Conservation (phyloP, 1,140 invertebrate genomes). For the Chelonus insularis region DNA sequence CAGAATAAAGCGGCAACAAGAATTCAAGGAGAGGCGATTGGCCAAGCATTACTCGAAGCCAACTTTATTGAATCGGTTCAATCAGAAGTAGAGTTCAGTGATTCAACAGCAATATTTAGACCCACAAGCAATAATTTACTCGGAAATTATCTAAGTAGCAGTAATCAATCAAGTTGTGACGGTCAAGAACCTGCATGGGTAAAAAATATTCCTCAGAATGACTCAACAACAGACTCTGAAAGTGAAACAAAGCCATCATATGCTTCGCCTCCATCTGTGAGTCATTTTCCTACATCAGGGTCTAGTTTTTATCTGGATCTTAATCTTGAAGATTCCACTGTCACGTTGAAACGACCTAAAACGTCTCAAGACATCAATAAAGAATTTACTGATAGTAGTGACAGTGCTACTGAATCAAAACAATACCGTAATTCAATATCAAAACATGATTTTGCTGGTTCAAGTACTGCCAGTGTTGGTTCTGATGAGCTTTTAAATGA, state of each 20-base stretch:
- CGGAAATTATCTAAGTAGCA: conserved; percentile 38
- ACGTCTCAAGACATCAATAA: conserved; percentile 50
- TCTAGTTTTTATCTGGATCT: conserved; percentile 71
- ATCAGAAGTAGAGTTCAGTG: conserved; percentile 60
- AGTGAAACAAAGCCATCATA: conserved; percentile 50
- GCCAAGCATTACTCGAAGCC: conserved; percentile 79
- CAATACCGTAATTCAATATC: not conserved
- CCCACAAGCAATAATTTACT: conserved; percentile 48
- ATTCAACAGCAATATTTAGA: conserved; percentile 61
- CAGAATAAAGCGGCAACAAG: conserved; percentile 68
- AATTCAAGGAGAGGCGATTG: conserved; percentile 76
- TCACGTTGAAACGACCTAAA: conserved; percentile 61
- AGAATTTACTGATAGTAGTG: conserved; percentile 41
- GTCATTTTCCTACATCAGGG: conserved; percentile 62
- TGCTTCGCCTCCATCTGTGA: conserved; percentile 32
- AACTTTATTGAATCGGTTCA: conserved; percentile 75
- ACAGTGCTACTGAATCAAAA: conserved; percentile 38
- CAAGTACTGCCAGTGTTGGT: conserved; percentile 35
- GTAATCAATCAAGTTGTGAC: conserved; percentile 53
- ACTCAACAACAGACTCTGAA: conserved; percentile 63
- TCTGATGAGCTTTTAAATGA: conserved; percentile 54
- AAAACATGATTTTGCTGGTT: not conserved
- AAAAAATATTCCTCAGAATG: conserved; percentile 68
- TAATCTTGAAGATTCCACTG: conserved; percentile 69
- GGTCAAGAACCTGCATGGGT: conserved; percentile 73